Evolutionary conservation across 2,797 vertebrate species (phyloP).

Genomic region (Gymnocypris eckloni): DNA sequence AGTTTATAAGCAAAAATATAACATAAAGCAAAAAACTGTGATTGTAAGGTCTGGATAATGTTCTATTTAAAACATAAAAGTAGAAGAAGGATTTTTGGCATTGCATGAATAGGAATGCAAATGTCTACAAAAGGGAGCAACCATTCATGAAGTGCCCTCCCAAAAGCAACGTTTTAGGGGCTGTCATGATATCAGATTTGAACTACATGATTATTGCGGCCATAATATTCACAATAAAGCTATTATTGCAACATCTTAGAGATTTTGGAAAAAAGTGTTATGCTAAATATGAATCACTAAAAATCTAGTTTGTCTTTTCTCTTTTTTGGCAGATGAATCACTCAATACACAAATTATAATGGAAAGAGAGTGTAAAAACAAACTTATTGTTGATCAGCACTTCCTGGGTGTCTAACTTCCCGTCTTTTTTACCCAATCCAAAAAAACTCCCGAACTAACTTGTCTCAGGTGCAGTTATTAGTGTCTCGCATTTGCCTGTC

Average conservation of each 20-base stretch:
- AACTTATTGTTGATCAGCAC: background rate
- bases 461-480: background rate
- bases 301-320: background rate
- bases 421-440: background rate
- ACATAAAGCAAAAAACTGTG: background rate
- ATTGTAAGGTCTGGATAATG: constrained; percentile 11
- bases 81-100: background rate
- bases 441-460: background rate
- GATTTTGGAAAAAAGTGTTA: background rate
- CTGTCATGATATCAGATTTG: background rate
- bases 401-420: background rate
- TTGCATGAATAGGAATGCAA: background rate
- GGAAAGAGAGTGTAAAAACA: too few species aligned
- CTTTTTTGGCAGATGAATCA: background rate
- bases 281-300: background rate
- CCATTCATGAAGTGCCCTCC: too few species aligned
- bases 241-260: background rate
- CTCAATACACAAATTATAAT: background rate
- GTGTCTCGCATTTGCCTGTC: background rate
- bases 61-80: background rate
- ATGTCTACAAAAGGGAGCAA: background rate
- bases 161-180: background rate
- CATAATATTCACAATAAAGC: background rate
- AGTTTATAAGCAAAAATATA: background rate
- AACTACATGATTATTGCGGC: background rate